phyloP scores from a whole-genome alignment of 2,113 vertebrate genomes.

The Ammospiza nelsoni region DNA sequence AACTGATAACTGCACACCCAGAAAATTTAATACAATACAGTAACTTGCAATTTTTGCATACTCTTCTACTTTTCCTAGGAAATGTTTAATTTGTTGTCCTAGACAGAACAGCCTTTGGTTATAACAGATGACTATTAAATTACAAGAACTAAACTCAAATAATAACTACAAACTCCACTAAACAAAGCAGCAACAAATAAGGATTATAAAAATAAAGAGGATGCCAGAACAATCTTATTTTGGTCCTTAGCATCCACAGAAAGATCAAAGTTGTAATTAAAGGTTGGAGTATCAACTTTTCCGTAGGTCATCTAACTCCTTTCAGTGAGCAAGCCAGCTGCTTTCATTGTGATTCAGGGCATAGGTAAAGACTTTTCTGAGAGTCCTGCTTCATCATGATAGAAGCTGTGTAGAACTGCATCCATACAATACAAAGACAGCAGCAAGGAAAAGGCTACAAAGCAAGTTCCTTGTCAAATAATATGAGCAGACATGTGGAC shows the following conservation, averaged over 20 bases:
- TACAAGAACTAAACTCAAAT: background rate
- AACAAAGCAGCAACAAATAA: background rate
- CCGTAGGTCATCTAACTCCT: background rate
- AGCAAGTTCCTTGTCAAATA: background rate
- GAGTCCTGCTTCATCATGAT: background rate
- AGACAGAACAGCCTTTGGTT: background rate
- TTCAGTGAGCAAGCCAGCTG: background rate
- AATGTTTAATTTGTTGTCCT: background rate
- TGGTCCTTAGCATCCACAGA: conserved; percentile 9
- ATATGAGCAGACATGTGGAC: background rate
- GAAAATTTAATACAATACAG: background rate
- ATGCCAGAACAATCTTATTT: conserved; percentile 28
- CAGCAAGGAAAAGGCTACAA: background rate
- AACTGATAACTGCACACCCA: background rate
- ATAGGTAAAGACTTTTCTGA: background rate
- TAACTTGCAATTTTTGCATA: background rate
- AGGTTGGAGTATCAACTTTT: background rate
- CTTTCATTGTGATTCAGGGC: background rate
- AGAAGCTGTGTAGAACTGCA: background rate
- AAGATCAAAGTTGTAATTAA: conserved; percentile 4
- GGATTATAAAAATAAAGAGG: background rate
- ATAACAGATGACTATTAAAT: background rate
- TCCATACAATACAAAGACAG: background rate
- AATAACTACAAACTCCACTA: background rate
- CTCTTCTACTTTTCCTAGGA: background rate